These are phyloP conservation scores for Leucania comma DNA, from an alignment of 2,888 invertebrate species.

Conservation along the genomic window DNA sequence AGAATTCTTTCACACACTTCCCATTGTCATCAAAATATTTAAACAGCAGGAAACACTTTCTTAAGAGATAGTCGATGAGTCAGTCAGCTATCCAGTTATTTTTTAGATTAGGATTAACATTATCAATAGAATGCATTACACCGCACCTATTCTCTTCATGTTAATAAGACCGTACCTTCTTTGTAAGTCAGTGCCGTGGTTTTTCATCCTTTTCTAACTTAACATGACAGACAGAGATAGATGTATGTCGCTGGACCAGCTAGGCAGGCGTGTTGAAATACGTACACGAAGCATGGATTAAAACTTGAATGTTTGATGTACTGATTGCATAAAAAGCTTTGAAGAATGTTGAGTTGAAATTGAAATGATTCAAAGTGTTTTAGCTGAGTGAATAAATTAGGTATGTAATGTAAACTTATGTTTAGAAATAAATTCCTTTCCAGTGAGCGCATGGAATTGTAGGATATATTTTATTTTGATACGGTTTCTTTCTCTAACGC, in stretches of 20 bases:
- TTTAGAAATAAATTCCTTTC: constrained; percentile 46
- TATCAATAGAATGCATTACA: constrained; percentile 74
- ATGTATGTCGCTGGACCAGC: constrained; percentile 69
- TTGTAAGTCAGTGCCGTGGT: constrained; percentile 65
- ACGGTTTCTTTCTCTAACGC: background rate
- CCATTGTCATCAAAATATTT: constrained; percentile 42
- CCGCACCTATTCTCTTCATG: constrained; percentile 76
- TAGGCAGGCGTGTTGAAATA: constrained; percentile 85
- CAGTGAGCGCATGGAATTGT: constrained; percentile 21
- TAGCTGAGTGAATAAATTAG: constrained; percentile 54
- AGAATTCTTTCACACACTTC: constrained; percentile 10
- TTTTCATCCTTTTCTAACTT: constrained; percentile 62
- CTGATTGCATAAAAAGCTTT: constrained; percentile 71
- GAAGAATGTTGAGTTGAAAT: constrained; percentile 55
- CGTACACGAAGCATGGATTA: constrained; percentile 87
- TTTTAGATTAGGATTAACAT: constrained; percentile 66
- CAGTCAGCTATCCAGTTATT: constrained; percentile 56
- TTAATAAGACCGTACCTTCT: constrained; percentile 73
- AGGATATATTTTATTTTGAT: constrained; percentile 10
- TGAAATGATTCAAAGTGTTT: constrained; percentile 49
- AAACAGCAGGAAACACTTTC: constrained; percentile 45
- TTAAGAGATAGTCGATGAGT: constrained; percentile 52
- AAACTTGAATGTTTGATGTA: constrained; percentile 83
- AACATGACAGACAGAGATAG: constrained; percentile 63
- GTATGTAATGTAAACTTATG: constrained; percentile 31